These are phyloP conservation scores for Clusia tigrina DNA, from an alignment of 2,888 invertebrate genomes.

Conservation along the genomic window DNA sequence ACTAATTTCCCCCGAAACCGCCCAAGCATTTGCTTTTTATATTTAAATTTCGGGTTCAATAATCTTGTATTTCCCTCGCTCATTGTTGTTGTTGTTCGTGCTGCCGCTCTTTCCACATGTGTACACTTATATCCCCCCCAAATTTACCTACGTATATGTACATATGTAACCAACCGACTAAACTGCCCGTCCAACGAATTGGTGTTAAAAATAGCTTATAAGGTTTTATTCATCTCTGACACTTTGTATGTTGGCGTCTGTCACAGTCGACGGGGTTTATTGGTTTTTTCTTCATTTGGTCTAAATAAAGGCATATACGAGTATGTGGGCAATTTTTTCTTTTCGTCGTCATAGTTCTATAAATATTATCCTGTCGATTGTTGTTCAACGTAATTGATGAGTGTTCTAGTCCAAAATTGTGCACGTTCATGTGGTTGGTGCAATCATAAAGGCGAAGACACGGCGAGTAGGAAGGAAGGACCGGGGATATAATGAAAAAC, in stretches of 20 bases:
- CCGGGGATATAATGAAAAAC: no score
- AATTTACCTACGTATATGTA: no score
- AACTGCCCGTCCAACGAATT: not conserved
- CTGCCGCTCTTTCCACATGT: not conserved
- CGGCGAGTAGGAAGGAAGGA: no score
- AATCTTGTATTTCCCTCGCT: not conserved
- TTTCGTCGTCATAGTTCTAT: not conserved
- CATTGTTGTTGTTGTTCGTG: not conserved
- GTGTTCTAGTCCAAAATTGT: no score
- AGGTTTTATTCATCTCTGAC: not conserved
- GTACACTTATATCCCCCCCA: not conserved
- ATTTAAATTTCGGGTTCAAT: constrained; percentile 6
- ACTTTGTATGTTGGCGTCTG: constrained; percentile 3
- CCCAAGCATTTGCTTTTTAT: no score
- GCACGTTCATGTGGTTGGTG: no score
- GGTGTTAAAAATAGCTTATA: constrained; percentile 5
- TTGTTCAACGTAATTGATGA: not conserved
- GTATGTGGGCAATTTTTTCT: not conserved
- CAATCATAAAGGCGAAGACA: no score
- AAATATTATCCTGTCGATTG: constrained; percentile 5
- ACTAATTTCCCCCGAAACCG: no score
- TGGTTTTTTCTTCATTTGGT: not conserved
- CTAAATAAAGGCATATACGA: not conserved
- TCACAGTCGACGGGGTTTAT: not conserved
- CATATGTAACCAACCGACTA: not conserved